Evolutionary conservation across 2,888 invertebrate genomes (phyloP).

Genomic region (Athalia circularis): DNA sequence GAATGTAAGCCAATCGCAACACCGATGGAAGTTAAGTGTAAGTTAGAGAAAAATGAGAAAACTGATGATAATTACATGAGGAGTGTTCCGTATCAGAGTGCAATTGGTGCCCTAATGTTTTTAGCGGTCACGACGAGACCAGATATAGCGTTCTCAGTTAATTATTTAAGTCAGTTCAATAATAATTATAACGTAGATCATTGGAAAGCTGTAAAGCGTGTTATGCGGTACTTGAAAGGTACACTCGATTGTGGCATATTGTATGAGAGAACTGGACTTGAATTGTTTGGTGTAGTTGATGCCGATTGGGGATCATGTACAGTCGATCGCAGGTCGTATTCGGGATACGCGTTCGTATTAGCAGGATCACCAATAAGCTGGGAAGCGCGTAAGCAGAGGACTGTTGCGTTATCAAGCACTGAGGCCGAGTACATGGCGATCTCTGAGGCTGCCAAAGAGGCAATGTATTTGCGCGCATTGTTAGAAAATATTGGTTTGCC

Average conservation of each 20-base stretch:
- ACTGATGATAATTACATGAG: too few species aligned
- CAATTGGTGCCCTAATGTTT: slow-evolving; percentile 49
- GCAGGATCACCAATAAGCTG: slow-evolving; percentile 44
- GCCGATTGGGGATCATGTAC: slow-evolving; percentile 44
- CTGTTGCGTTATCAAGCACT: slow-evolving; percentile 38
- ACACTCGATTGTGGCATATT: slow-evolving; percentile 37
- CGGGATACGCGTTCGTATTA: slow-evolving; percentile 43
- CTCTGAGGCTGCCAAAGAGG: slow-evolving; percentile 33
- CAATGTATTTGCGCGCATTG: slow-evolving; percentile 25
- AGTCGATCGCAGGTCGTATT: slow-evolving; percentile 33
- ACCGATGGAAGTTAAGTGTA: background rate
- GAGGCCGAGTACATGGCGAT: slow-evolving; percentile 45
- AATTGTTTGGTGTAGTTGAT: slow-evolving; percentile 45
- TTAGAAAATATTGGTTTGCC: slow-evolving; percentile 23
- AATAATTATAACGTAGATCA: slow-evolving; percentile 30
- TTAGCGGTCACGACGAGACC: slow-evolving; percentile 45
- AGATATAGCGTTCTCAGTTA: slow-evolving; percentile 41
- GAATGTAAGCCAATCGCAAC: slow-evolving; percentile 15
- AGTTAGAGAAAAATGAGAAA: background rate
- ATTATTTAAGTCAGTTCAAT: slow-evolving; percentile 47
- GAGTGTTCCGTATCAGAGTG: slow-evolving; percentile 1
- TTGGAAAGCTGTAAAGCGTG: slow-evolving; percentile 46
- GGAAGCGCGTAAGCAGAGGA: slow-evolving; percentile 45
- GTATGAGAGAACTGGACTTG: slow-evolving; percentile 43
- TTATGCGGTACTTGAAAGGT: slow-evolving; percentile 47